Conservation (phyloP, 2,797 vertebrate genomes). For the Macropodus opercularis region DNA sequence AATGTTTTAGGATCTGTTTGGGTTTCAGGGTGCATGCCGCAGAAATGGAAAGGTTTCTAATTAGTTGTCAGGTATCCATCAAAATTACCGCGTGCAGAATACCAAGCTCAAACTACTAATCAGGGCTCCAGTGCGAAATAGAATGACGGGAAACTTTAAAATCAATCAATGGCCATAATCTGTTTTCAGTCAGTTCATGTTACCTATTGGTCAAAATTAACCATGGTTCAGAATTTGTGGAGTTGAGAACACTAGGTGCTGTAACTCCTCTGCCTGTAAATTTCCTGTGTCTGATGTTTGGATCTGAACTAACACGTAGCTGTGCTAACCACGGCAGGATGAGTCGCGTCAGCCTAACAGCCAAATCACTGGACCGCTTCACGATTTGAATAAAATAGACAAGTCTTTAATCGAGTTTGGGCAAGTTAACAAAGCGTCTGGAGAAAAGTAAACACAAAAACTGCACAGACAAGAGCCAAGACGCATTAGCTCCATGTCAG, state of each 20-base stretch:
- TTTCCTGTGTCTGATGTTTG: not conserved
- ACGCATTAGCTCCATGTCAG: not conserved
- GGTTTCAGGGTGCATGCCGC: not conserved
- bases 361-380: not conserved
- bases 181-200: not conserved
- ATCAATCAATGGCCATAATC: too few species aligned
- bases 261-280: not conserved
- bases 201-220: too few species aligned
- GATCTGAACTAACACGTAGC: not conserved
- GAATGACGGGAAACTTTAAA: not conserved
- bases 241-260: not conserved
- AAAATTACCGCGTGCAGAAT: not conserved
- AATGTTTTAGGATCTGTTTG: slow-evolving; percentile 2
- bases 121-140: too few species aligned
- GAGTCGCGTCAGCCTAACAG: not conserved
- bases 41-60: not conserved
- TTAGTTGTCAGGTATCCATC: not conserved
- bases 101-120: not conserved
- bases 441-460: not conserved
- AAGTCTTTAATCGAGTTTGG: not conserved
- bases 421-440: not conserved
- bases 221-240: not conserved
- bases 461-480: not conserved
- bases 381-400: not conserved
- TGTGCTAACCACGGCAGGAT: not conserved